Evolutionary conservation across 2,888 invertebrate species (phyloP).

Genomic region (Drosophila ezoana): DNA sequence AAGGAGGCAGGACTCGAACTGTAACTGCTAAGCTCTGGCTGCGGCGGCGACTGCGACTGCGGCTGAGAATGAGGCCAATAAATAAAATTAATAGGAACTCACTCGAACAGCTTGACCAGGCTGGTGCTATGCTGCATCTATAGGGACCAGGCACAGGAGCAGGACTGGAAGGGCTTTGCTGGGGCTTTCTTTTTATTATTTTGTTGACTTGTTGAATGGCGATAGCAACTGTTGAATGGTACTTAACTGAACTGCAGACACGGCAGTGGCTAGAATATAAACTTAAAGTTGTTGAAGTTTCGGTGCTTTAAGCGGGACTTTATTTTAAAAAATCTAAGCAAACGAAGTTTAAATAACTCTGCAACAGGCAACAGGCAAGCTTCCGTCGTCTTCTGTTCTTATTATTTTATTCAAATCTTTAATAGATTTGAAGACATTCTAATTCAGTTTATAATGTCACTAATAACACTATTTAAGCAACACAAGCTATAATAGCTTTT

Average conservation of each 20-base stretch:
- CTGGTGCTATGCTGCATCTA: conserved; percentile 13
- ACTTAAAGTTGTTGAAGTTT: conserved; percentile 16
- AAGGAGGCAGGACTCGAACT: conserved; percentile 57
- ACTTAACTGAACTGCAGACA: conserved; percentile 31
- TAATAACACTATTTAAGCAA: no score
- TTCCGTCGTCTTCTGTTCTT: no score
- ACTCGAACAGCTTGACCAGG: conserved; percentile 70
- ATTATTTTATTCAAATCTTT: no score
- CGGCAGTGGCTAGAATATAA: background rate
- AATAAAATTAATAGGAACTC: conserved; percentile 78
- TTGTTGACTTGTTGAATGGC: conserved; percentile 75
- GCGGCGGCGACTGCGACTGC: conserved; percentile 6
- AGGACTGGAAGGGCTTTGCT: conserved; percentile 25
- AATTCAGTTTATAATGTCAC: no score
- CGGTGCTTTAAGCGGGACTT: background rate
- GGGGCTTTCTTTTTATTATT: conserved; percentile 53
- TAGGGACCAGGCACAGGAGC: conserved; percentile 6
- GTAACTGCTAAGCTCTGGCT: conserved; percentile 50
- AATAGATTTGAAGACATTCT: no score
- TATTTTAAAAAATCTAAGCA: background rate
- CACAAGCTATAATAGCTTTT: background rate
- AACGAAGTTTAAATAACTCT: no score
- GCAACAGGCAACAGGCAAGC: no score
- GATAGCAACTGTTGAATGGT: conserved; percentile 66
- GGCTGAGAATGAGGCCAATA: conserved; percentile 72